Percentiles rank a stretch among this genome's conserved stretches.
Conservation (phyloP, 2,888 invertebrate species). For the Nebria brevicollis region DNA sequence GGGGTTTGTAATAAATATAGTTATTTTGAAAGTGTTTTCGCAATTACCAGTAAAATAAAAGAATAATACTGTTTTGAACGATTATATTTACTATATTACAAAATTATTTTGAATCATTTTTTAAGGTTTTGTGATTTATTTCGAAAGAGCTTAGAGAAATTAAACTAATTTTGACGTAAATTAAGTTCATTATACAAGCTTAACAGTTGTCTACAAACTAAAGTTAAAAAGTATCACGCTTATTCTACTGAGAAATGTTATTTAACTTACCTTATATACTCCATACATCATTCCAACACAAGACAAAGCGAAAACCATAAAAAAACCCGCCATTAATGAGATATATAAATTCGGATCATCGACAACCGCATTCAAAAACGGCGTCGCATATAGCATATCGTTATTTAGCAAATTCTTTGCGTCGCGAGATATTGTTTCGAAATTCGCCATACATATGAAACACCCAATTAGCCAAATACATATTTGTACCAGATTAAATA, state of each 20-base stretch:
- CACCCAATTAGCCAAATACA: slow-evolving; percentile 18
- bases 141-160: too few species aligned
- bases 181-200: too few species aligned
- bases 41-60: too few species aligned
- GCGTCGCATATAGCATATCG: slow-evolving; percentile 23
- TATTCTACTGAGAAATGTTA: not conserved
- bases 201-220: too few species aligned
- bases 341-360: slow-evolving; percentile 25
- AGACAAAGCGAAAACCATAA: slow-evolving; percentile 39
- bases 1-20: too few species aligned
- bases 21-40: too few species aligned
- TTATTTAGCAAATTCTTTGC: slow-evolving; percentile 11
- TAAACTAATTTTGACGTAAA: too few species aligned
- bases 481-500: slow-evolving; percentile 45
- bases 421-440: slow-evolving; percentile 3
- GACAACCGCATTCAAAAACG: slow-evolving; percentile 18
- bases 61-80: too few species aligned
- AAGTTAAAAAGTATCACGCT: too few species aligned
- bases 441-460: slow-evolving; percentile 15
- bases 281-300: slow-evolving; percentile 46
- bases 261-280: slow-evolving; percentile 42
- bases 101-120: too few species aligned
- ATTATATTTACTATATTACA: too few species aligned
- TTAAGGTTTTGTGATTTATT: too few species aligned
- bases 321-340: slow-evolving; percentile 25